Evolutionary conservation across 1,140 invertebrate species (phyloP).

Genomic region (Harpegnathos saltator): DNA sequence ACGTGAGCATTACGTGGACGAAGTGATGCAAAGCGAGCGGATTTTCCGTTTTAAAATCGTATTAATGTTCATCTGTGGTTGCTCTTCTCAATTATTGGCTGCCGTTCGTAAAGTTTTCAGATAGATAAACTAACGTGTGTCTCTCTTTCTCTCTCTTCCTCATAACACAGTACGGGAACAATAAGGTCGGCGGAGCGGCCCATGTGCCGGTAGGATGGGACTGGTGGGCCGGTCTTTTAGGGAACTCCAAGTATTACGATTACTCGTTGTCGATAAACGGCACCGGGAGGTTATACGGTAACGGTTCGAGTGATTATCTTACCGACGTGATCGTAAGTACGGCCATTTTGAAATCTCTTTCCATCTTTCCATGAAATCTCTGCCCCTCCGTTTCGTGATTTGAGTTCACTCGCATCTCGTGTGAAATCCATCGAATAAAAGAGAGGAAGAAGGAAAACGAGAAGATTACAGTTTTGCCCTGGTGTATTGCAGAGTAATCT

Average conservation of each 20-base stretch:
- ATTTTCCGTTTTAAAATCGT: too few species aligned
- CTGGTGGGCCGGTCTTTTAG: constrained; percentile 92
- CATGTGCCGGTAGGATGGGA: constrained; percentile 93
- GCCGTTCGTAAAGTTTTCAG: too few species aligned
- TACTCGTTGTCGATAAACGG: constrained; percentile 95
- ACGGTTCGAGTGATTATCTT: constrained; percentile 89
- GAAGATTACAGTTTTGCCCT: neutral
- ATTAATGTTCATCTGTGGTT: too few species aligned
- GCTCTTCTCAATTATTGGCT: too few species aligned
- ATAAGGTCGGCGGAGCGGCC: constrained; percentile 87
- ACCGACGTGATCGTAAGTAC: constrained; percentile 93
- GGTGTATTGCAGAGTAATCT: constrained; percentile 85
- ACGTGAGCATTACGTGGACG: too few species aligned
- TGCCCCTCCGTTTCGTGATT: too few species aligned
- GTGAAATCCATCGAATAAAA: neutral
- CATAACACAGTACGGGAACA: constrained; percentile 88
- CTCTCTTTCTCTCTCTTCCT: too few species aligned
- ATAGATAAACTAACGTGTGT: too few species aligned
- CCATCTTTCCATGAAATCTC: neutral
- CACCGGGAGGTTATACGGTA: constrained; percentile 87
- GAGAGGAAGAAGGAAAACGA: neutral
- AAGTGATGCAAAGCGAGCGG: too few species aligned
- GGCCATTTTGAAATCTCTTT: neutral
- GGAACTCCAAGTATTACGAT: constrained; percentile 95
- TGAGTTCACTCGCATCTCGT: neutral